Evolutionary conservation across 2,888 invertebrate species (phyloP), one percentile per base, ranked within the genome.

Genomic region (Acleris sparsana): DNA sequence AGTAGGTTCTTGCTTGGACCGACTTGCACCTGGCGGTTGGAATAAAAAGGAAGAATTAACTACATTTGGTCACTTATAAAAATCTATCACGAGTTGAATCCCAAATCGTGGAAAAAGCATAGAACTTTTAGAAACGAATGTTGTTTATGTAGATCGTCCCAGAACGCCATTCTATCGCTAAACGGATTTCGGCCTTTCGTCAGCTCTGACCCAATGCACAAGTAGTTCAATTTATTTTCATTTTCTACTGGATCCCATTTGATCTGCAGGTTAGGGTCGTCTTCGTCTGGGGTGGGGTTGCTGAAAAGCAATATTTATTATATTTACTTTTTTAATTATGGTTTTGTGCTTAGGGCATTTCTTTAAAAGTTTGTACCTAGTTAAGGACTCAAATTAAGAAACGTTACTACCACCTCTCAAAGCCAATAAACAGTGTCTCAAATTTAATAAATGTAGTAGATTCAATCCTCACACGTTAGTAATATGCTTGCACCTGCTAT

Each of bases 161-260:
- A 93, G 73, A 92, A 90, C 13, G 75, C 71, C 89, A 92, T 90
- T 72, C 92, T 78, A 43, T 89, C 89, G n/a, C 80, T 71, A 69
- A 86, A 89, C 2, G 92, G 92, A 69, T 90, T 90, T 63, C 82
- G 80, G 6, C 91, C 91, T 70, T 88, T 89, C 2, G 90, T 89
- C 16, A 93, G 79, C 71, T 91, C 89, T 20, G 84, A 76, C 1
- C 86, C 88, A 69, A 93, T 92, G 69, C 85, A 85, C 17, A 92
- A 76, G 70, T 87, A 92, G 75, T 92, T 87, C 39, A 92, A 73
- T 69, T 81, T 87, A 17, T 87, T 79, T 55, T 80, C 75, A 67
- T 77, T 84, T 68, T 85, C 84, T 5, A 91, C 87, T n/a, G 86
- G 85, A 69, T 92, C 89, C 91, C 92, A 91, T 44, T 78, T 85